Percentiles rank a stretch among this genome's conserved stretches.
Conservation (phyloP, 2,888 invertebrate species). For the Eupithecia dodoneata region DNA sequence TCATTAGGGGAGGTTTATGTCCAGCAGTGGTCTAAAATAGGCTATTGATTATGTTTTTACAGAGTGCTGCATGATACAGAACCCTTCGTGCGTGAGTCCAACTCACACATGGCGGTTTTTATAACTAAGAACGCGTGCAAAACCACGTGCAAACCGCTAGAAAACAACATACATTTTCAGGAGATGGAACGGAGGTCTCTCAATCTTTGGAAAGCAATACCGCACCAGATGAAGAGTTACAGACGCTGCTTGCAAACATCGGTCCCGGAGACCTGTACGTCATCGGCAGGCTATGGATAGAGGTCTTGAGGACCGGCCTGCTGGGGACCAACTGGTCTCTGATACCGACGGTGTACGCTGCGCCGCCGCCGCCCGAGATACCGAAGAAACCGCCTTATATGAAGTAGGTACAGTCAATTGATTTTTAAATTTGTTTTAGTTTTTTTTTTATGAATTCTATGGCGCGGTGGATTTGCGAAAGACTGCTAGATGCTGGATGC, state of each 20-base stretch:
- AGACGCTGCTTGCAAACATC: neutral
- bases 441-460: too few species aligned
- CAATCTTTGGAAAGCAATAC: neutral
- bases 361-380: neutral
- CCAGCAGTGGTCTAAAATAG: too few species aligned
- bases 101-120: too few species aligned
- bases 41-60: too few species aligned
- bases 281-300: neutral
- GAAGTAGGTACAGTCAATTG: neutral
- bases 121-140: too few species aligned
- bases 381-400: neutral
- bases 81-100: too few species aligned
- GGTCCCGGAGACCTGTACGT: conserved; percentile 1
- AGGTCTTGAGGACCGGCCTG: neutral
- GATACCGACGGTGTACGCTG: neutral
- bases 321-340: neutral
- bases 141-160: too few species aligned
- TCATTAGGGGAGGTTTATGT: too few species aligned
- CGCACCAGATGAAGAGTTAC: neutral
- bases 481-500: too few species aligned
- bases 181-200: neutral
- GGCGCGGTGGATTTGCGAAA: too few species aligned
- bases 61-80: too few species aligned
- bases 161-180: neutral
- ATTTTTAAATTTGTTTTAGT: too few species aligned